Percentiles rank a stretch among this genome's conserved stretches.
Conservation (phyloP, 2,888 invertebrate species). For the Busseola fusca region DNA sequence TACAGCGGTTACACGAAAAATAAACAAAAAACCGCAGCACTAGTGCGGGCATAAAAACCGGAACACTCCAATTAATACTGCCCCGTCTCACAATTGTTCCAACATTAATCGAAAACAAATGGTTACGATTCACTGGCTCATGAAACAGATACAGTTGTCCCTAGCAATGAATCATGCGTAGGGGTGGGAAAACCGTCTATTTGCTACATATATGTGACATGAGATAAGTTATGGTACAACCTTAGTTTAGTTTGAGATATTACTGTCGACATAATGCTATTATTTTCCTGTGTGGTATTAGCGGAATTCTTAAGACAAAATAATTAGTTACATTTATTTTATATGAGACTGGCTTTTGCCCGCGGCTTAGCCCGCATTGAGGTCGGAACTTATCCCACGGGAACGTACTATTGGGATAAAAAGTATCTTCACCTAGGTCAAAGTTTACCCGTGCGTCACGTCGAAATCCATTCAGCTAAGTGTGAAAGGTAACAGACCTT, state of each 20-base stretch:
- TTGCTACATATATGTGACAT: constrained; percentile 49
- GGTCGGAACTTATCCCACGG: too few species aligned
- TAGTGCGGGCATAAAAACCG: constrained; percentile 69
- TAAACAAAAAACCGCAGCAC: constrained; percentile 44
- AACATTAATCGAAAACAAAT: constrained; percentile 71
- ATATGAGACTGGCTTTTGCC: neutral
- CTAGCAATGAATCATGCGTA: constrained; percentile 60
- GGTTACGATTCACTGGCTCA: constrained; percentile 65
- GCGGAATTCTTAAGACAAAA: constrained; percentile 35
- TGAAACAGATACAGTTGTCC: constrained; percentile 66
- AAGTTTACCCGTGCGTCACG: neutral
- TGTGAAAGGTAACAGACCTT: neutral
- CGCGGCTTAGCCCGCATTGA: too few species aligned
- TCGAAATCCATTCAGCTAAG: too few species aligned
- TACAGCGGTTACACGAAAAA: constrained; percentile 51
- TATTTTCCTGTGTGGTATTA: constrained; percentile 28
- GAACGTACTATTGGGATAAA: too few species aligned
- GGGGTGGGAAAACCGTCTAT: constrained; percentile 59
- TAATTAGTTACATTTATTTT: constrained; percentile 39
- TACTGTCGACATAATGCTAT: constrained; percentile 31
- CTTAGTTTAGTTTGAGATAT: constrained; percentile 54
- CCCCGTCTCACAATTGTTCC: constrained; percentile 70
- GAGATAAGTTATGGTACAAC: constrained; percentile 54
- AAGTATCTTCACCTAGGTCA: neutral
- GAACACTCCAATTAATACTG: constrained; percentile 78